phyloP scores from a whole-genome alignment of 2,797 vertebrate species.

The Acanthurus tractus region DNA sequence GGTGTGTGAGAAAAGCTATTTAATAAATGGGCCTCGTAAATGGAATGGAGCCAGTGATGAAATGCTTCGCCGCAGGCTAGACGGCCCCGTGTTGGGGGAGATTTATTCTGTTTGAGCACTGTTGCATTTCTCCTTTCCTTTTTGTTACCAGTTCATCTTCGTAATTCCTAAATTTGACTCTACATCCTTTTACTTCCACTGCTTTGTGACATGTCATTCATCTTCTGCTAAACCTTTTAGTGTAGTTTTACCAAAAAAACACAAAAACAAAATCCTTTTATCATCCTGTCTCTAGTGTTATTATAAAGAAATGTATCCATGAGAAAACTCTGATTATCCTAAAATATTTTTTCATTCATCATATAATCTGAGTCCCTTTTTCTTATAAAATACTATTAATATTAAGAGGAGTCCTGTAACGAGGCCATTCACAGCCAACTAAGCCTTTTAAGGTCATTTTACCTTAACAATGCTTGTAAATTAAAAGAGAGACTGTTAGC shows the following conservation, averaged over 20 bases:
- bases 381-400: too few species aligned
- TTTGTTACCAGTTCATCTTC: background rate
- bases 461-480: too few species aligned
- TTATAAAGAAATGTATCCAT: too few species aligned
- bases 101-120: slow-evolving; percentile 60
- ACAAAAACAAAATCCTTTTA: too few species aligned
- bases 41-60: slow-evolving; percentile 73
- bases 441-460: too few species aligned
- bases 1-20: slow-evolving; percentile 78
- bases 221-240: background rate
- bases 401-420: too few species aligned
- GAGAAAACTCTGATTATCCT: too few species aligned
- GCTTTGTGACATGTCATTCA: background rate
- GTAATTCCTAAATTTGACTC: slow-evolving; percentile 1
- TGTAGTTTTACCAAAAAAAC: too few species aligned
- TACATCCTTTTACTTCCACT: slow-evolving; percentile 2
- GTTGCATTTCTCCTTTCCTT: slow-evolving; percentile 20
- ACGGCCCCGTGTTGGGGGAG: slow-evolving; percentile 50
- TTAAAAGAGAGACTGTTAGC: background rate
- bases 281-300: too few species aligned
- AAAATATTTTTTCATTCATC: too few species aligned
- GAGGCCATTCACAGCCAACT: too few species aligned
- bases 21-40: slow-evolving; percentile 80
- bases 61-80: slow-evolving; percentile 66
- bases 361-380: too few species aligned